Evolutionary conservation across 2,888 invertebrate genomes (phyloP).

Genomic region (Hypselothyrea guttata): DNA sequence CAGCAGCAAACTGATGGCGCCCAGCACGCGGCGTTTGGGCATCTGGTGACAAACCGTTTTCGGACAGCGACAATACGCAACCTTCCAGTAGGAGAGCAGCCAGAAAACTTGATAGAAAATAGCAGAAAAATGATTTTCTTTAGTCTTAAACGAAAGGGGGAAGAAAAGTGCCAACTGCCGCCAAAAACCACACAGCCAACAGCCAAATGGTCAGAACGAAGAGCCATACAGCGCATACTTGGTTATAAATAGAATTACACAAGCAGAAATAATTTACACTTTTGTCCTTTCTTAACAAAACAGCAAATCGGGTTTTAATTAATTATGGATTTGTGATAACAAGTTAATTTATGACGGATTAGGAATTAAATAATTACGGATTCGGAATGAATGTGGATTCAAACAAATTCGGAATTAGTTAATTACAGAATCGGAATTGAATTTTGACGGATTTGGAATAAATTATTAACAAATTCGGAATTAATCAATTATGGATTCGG

Average conservation of each 20-base stretch:
- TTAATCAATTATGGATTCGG: too few species aligned
- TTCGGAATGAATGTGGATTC: too few species aligned
- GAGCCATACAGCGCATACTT: neutral
- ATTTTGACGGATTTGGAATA: too few species aligned
- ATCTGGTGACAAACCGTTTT: slow-evolving; percentile 82
- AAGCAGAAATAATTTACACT: neutral
- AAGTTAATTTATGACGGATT: too few species aligned
- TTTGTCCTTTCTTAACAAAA: neutral
- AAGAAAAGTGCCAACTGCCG: slow-evolving; percentile 25
- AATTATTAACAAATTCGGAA: too few species aligned
- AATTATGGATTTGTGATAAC: too few species aligned
- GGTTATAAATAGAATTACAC: too few species aligned
- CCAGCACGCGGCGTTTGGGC: slow-evolving; percentile 69
- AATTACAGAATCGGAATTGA: too few species aligned
- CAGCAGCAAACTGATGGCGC: slow-evolving; percentile 66
- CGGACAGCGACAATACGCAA: slow-evolving; percentile 78
- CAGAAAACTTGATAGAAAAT: neutral
- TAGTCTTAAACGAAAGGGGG: slow-evolving; percentile 27
- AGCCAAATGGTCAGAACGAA: slow-evolving; percentile 12
- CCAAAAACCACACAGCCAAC: slow-evolving; percentile 9
- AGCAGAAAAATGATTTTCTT: slow-evolving; percentile 10
- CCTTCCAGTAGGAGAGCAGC: slow-evolving; percentile 71
- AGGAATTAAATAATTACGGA: too few species aligned
- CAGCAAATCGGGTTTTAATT: neutral
- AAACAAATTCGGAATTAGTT: too few species aligned